Conservation (phyloP, 2,888 invertebrate species). For the Leucophenga maculata region DNA sequence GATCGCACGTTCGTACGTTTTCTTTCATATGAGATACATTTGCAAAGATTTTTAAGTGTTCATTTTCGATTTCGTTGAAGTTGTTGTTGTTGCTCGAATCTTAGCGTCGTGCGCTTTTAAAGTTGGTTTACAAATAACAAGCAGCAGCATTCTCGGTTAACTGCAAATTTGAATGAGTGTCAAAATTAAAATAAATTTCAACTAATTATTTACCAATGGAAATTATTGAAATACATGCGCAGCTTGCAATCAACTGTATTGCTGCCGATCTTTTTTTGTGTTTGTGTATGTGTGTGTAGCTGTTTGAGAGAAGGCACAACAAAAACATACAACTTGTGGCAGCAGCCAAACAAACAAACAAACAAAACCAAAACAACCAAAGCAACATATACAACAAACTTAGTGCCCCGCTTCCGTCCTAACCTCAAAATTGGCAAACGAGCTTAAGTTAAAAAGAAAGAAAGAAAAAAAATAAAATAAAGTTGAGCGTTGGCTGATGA, state of each 20-base stretch:
- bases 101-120: too few relatives aligned
- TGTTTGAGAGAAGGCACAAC: constrained; percentile 45
- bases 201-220: background rate
- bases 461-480: constrained; percentile 41
- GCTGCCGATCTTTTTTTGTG: constrained; percentile 27
- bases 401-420: constrained; percentile 54
- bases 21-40: background rate
- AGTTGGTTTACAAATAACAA: too few relatives aligned
- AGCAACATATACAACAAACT: constrained; percentile 34
- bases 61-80: background rate
- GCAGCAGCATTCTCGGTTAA: too few relatives aligned
- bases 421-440: constrained; percentile 50
- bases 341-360: constrained; percentile 8
- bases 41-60: background rate
- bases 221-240: background rate
- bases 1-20: constrained; percentile 3
- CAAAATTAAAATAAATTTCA: too few relatives aligned
- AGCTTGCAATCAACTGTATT: background rate
- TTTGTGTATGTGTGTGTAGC: constrained; percentile 27
- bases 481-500: constrained; percentile 6
- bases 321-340: constrained; percentile 7
- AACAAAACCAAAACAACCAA: constrained; percentile 7
- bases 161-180: too few relatives aligned
- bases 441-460: constrained; percentile 41
- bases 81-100: background rate